phyloP scores from a whole-genome alignment of 2,113 vertebrate genomes.

The Dunckerocampus dactyliophorus region DNA sequence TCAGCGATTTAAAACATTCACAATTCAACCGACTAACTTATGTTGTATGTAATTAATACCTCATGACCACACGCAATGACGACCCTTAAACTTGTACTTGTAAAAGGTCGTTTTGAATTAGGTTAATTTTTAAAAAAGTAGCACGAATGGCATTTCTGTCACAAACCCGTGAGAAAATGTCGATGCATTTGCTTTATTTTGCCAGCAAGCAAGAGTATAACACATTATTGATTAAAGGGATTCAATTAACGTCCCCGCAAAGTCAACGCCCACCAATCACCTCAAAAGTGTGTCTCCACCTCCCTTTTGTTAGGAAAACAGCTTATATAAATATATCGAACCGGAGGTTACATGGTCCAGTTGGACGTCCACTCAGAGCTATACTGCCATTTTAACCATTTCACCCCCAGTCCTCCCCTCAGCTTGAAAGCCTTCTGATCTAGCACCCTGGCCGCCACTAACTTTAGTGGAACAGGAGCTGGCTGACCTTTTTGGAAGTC shows the following conservation, averaged over 20 bases:
- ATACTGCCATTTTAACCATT: conserved; percentile 44
- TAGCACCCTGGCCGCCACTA: neutral
- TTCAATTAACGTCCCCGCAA: neutral
- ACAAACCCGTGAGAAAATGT: no score
- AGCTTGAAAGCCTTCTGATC: conserved; percentile 13
- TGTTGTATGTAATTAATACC: no score
- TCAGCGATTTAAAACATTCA: no score
- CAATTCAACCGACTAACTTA: no score
- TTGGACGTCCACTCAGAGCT: conserved; percentile 46
- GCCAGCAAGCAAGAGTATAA: neutral
- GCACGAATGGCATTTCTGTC: no score
- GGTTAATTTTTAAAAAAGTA: no score
- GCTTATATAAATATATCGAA: neutral
- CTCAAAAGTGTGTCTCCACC: conserved; percentile 2
- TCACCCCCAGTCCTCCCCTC: conserved; percentile 24
- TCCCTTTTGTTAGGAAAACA: conserved; percentile 26
- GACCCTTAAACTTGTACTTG: no score
- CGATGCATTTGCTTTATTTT: no score
- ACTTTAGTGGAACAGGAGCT: conserved; percentile 1
- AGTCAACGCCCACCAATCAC: neutral
- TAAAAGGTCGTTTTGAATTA: no score
- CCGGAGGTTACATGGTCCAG: neutral
- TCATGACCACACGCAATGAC: no score
- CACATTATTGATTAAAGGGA: neutral
- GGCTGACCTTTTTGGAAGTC: conserved; percentile 13